Conservation (phyloP, 1,140 invertebrate genomes). For the Aphelinus certus region DNA sequence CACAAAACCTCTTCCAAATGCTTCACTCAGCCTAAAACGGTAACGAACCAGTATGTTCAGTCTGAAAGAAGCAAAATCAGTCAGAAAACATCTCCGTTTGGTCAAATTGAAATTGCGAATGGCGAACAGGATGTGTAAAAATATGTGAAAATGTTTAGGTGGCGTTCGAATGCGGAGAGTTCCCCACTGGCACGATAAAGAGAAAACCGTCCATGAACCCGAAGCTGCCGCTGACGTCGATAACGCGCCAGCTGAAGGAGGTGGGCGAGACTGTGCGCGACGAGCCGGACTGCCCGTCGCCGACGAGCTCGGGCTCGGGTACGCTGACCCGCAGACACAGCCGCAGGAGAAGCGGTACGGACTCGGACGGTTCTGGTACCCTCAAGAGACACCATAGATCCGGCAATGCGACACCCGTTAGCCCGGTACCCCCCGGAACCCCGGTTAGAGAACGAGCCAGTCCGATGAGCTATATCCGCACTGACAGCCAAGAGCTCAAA, state of each 20-base stretch:
- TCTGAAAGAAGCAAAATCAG: too few relatives aligned
- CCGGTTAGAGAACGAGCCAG: slow-evolving; percentile 65
- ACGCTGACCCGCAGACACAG: slow-evolving; percentile 70
- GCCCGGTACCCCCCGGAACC: slow-evolving; percentile 62
- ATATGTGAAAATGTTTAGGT: slow-evolving; percentile 56
- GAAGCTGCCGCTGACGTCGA: slow-evolving; percentile 89
- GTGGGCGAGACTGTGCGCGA: slow-evolving; percentile 74
- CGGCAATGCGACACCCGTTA: slow-evolving; percentile 66
- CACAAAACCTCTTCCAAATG: too few relatives aligned
- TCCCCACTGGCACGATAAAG: slow-evolving; percentile 80
- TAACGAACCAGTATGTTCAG: too few relatives aligned
- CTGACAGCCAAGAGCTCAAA: slow-evolving; percentile 58
- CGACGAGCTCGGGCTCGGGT: slow-evolving; percentile 62
- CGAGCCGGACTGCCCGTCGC: slow-evolving; percentile 62
- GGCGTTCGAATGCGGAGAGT: slow-evolving; percentile 63
- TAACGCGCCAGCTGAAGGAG: slow-evolving; percentile 87
- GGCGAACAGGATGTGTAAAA: too few relatives aligned
- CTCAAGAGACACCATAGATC: slow-evolving; percentile 68
- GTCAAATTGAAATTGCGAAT: too few relatives aligned
- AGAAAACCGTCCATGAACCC: slow-evolving; percentile 89
- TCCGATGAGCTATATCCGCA: slow-evolving; percentile 57
- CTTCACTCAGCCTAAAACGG: too few relatives aligned
- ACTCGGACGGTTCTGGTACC: slow-evolving; percentile 72
- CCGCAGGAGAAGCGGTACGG: slow-evolving; percentile 68
- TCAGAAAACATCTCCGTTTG: too few relatives aligned